A percentile compares a stretch with the other conserved stretches of the same genome.
Conservation (phyloP, 2,113 vertebrate species). For the Syrrhaptes paradoxus region DNA sequence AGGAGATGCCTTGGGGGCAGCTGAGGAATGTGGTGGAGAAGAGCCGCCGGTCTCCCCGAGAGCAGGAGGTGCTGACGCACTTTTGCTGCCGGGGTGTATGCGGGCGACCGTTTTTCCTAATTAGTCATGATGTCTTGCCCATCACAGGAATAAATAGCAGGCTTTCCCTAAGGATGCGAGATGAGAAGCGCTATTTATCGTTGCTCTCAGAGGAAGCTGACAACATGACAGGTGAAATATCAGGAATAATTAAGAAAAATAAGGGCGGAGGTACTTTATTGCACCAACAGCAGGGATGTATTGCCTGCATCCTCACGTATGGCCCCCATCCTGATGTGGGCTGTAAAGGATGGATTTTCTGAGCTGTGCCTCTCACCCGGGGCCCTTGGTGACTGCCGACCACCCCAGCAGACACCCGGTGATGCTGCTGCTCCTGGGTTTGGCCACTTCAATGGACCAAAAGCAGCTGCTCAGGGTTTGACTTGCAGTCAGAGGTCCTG, state of each 20-base stretch:
- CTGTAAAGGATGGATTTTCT: background rate
- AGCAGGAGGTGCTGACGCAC: background rate
- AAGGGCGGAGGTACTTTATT: constrained; percentile 47
- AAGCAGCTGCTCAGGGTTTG: background rate
- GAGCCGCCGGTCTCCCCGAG: rapidly evolving
- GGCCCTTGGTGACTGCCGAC: rapidly evolving
- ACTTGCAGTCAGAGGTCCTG: no score
- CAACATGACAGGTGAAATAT: constrained; percentile 74
- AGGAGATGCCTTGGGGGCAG: background rate
- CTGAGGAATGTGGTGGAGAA: background rate
- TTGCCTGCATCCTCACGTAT: background rate
- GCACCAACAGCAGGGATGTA: constrained; percentile 6
- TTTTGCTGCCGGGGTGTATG: constrained; percentile 38
- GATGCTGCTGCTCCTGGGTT: rapidly evolving
- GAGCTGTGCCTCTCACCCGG: rapidly evolving
- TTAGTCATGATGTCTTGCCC: constrained; percentile 78
- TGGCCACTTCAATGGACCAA: background rate
- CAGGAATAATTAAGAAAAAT: constrained; percentile 84
- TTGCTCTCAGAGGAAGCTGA: constrained; percentile 76
- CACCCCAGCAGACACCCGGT: rapidly evolving
- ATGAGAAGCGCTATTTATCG: constrained; percentile 78
- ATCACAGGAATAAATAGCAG: constrained; percentile 80
- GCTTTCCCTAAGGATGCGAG: constrained; percentile 75
- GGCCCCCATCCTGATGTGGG: background rate
- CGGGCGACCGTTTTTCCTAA: constrained; percentile 77